Base-by-base conservation (phyloP, 2,888 invertebrate genomes). In the Diabrotica balteata region DNA sequence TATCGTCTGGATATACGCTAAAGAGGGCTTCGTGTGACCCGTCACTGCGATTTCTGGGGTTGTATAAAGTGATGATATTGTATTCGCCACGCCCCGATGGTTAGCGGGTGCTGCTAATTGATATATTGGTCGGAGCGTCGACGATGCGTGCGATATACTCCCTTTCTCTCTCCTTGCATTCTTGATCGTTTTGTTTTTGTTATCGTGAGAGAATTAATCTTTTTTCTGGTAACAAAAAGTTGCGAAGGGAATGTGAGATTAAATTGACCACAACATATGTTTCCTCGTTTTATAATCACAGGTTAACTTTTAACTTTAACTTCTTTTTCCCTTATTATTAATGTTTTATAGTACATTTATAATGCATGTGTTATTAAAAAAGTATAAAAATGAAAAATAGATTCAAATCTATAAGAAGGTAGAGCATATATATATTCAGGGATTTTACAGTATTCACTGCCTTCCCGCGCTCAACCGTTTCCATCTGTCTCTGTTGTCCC, bases 31-130 rank as follows among this genome's bases (percentile, higher is more conserved):
- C 45, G 52, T 52, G n/a, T 44, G 49, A 46, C 49, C 17, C 49
- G 43, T 45, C 57, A 49, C 66, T 47, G 55, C 60, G 59, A 57
- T 53, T 62, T 59, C 32, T 51, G 68, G 72, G 69, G 69, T 67
- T 55, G 66, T 57, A 17, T 53, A 66, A 69, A 57, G 54, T 65
- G 70, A 69, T 70, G 70, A 75, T 76, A 76, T 77, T 75, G 75
- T 77, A 73, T 73, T 72, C 80, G 80, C 79, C 81, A 81, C 81
- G 80, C 81, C 81, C 80, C 76, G 78, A 74, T 79, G 80, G 81
- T 81, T 81, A 81, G 74, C 80, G 79, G 81, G 80, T 81, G 82
- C 79, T 78, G 74, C 80, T 83, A 83, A 83, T 83, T 83, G 83
- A 83, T 82, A 82, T 81, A 83, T 82, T 80, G 83, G 80, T 75